Evolutionary conservation across 23 tunicate genomes (phyloP).

Genomic region (Trididemnum clinides): DNA sequence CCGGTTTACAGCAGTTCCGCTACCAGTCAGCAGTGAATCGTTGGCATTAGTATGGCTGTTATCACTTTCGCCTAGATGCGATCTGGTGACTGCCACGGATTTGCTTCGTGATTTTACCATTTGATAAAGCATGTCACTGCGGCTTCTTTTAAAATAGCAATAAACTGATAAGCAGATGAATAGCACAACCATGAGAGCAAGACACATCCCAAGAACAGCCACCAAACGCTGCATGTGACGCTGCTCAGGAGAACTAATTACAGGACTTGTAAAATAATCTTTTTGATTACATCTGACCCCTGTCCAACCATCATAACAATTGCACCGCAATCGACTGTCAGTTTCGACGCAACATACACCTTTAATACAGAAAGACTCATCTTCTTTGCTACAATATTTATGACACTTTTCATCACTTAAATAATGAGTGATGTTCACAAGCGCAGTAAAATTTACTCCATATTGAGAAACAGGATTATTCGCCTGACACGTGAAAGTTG

Average conservation of each 20-base stretch:
- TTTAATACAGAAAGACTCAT: background rate
- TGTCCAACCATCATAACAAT: background rate
- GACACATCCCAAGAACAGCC: conserved; percentile 34
- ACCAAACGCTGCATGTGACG: conserved; percentile 26
- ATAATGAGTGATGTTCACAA: background rate
- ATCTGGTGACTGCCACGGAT: background rate
- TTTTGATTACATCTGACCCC: background rate
- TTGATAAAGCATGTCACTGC: background rate
- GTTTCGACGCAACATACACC: background rate
- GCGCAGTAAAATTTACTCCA: background rate
- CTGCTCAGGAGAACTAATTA: background rate
- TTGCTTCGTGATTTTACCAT: background rate
- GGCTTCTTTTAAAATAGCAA: conserved; percentile 18
- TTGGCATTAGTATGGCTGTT: background rate
- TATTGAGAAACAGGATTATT: background rate
- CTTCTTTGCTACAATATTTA: background rate
- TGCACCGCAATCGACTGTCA: background rate
- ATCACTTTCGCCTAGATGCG: background rate
- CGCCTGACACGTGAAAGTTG: background rate
- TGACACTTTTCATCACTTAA: background rate
- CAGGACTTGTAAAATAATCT: background rate
- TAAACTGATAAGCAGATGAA: conserved; percentile 25
- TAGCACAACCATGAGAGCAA: conserved; percentile 6
- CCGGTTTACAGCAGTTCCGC: background rate
- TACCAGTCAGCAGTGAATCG: background rate